phyloP scores from a whole-genome alignment of 2,888 invertebrate genomes.

The Fissipunctia ypsillon region DNA sequence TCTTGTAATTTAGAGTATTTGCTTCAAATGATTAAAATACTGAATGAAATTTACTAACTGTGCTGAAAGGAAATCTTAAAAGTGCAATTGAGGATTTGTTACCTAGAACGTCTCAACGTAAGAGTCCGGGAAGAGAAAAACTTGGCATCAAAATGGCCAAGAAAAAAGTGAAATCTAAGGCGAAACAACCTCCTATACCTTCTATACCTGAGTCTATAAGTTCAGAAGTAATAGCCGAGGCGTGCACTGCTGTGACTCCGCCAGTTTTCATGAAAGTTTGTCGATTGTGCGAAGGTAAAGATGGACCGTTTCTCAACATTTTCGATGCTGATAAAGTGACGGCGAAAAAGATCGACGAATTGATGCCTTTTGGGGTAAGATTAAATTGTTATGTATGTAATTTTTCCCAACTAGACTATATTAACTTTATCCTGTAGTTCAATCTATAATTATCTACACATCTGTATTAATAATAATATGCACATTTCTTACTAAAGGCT shows the following conservation, averaged over 20 bases:
- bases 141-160: slow-evolving; percentile 77
- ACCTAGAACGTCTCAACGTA: not conserved
- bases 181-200: slow-evolving; percentile 65
- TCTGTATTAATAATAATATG: not conserved
- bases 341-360: slow-evolving; percentile 85
- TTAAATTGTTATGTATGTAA: not conserved
- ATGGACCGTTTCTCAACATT: slow-evolving; percentile 88
- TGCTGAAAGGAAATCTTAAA: slow-evolving; percentile 1
- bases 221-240: slow-evolving; percentile 74
- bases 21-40: not conserved
- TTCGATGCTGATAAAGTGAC: slow-evolving; percentile 84
- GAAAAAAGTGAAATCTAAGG: slow-evolving; percentile 76
- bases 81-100: slow-evolving; percentile 2
- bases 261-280: slow-evolving; percentile 82
- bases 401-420: not conserved
- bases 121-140: slow-evolving; percentile 25
- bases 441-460: not conserved
- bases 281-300: slow-evolving; percentile 86
- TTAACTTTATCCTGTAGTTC: not conserved
- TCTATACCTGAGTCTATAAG: slow-evolving; percentile 52
- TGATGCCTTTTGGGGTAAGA: slow-evolving; percentile 87
- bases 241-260: slow-evolving; percentile 71
- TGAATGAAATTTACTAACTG: slow-evolving; percentile 1
- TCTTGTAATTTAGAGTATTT: slow-evolving; percentile 29
- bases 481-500: not conserved